These are phyloP conservation scores for Hypanus sabinus DNA, from an alignment of 2,113 vertebrate genomes.

Conservation along the genomic window DNA sequence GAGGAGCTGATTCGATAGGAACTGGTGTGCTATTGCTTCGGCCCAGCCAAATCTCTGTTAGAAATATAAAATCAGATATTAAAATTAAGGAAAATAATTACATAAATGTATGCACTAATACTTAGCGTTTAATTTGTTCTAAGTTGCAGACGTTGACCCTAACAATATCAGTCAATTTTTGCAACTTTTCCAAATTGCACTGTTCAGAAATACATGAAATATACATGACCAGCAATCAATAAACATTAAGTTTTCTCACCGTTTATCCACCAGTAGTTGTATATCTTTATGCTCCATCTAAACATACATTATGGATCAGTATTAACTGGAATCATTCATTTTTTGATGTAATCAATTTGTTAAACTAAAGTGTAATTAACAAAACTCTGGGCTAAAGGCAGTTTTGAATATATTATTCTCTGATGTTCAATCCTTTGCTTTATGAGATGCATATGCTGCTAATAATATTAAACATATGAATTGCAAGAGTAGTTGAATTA, in stretches of 20 bases:
- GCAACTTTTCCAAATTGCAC: neutral
- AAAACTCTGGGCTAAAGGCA: too few relatives aligned
- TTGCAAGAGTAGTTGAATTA: too few relatives aligned
- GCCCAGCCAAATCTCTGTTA: too few relatives aligned
- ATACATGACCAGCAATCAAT: neutral
- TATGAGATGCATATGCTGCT: too few relatives aligned
- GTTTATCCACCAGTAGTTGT: neutral
- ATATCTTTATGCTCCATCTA: neutral
- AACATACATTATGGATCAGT: neutral
- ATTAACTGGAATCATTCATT: neutral
- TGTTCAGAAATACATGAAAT: neutral
- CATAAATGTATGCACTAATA: neutral
- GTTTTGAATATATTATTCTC: too few relatives aligned
- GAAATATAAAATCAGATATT: too few relatives aligned
- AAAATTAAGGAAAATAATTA: neutral
- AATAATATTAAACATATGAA: too few relatives aligned
- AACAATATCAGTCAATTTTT: neutral
- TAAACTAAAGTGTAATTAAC: too few relatives aligned
- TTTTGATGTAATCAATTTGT: neutral
- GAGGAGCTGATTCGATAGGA: too few relatives aligned
- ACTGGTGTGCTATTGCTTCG: too few relatives aligned
- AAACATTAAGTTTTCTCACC: neutral
- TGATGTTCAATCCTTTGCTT: too few relatives aligned
- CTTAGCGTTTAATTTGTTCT: neutral
- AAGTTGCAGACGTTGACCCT: neutral